Evolutionary conservation across 2,113 vertebrate genomes (phyloP), one percentile per base, ranked within the genome.

Genomic region (Pimephales promelas): DNA sequence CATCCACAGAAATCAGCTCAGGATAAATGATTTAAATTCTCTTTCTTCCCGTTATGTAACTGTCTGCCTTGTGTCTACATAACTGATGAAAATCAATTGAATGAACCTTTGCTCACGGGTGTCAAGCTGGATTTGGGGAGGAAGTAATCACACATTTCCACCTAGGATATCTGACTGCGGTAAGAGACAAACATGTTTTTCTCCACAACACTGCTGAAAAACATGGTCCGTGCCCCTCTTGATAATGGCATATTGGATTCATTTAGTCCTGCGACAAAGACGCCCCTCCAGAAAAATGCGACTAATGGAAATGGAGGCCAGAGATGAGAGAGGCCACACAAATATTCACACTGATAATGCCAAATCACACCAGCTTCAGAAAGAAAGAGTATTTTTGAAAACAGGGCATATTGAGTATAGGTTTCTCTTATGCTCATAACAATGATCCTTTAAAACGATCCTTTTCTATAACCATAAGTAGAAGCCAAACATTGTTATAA

Each of bases 211-310:
- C 72, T 10, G 40, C 57, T 57, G 26, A 20, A 57, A 59, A 62
- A 79, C 76, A 84, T 47, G 40, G 70, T 66, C 43, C 1, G 8
- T 10, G 49, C 74, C 76, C 43, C 34, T 34, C 76, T 81, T 81
- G 85, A 88, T 85, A 85, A 86, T 86, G 85, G 83, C 76, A 86
- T 83, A 85, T 86, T 76, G 83, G 71, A 86, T 83, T 88, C 71
- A 84, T 88, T 85, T 85, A 54, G 83, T 84, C 76, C 57, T 68
- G 80, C 52, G 52, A 85, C n/a, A 56, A 59, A 87, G 76, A 56
- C 36, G 7, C 52, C 70, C 86, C 81, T 85, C 71, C 81, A 87
- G 80, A 83, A 78, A 87, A 83, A 83, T 64, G 77, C 81, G 64
- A 84, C 74, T 87, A 83, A 87, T 87, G 72, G 86, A 87, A 85